Evolutionary conservation across 2,113 vertebrate genomes (phyloP), one percentile per base, ranked within the genome.

Genomic region (Xenus cinereus): DNA sequence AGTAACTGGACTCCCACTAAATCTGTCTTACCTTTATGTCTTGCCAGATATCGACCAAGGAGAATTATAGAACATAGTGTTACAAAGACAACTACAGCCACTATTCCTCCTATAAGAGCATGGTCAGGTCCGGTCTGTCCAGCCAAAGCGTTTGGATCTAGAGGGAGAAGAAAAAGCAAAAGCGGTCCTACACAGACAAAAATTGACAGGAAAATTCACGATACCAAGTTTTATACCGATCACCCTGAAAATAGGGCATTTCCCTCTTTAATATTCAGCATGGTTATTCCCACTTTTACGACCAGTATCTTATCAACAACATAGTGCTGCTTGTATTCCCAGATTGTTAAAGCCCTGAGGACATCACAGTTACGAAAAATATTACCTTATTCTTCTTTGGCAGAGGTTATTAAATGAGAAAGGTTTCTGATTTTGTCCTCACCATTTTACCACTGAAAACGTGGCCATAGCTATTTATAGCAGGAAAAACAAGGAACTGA

Each of bases 51-150:
- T 95, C 99, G 99, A 91, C 99, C 99, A 94, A 99, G 98, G 74
- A 99, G 99, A 96, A 99, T 99, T 98, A 99, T 99, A 98, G 99
- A 99, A 98, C 99, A 99, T 97, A 99, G 97, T 3, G 99, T 99
- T 96, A 99, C 99, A 95, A 99, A 99, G 93, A 99, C 99, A 96
- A 99, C 99, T 69, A 99, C 99, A 56, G 99, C 99, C 97, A 99
- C 99, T 95, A 99, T 99, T 96, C 99, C 99, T 96, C 99, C 99
- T 97, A 99, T 99, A 97, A 99, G 97, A 75, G 99, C 99, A 5
- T 99, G 99, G 95, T 99, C 99, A 67, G 99, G 98, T 87, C 98
- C 99, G 5, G 98, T 98, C 96, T 98, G 98, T 86, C 98, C 99
- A 97, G 98, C 93, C 97, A 99, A 96, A 81, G 99, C 99, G 75